A percentile compares a stretch with the other conserved stretches of the same genome.
Conservation (phyloP, 2,113 vertebrate species). For the Gobius niger region DNA sequence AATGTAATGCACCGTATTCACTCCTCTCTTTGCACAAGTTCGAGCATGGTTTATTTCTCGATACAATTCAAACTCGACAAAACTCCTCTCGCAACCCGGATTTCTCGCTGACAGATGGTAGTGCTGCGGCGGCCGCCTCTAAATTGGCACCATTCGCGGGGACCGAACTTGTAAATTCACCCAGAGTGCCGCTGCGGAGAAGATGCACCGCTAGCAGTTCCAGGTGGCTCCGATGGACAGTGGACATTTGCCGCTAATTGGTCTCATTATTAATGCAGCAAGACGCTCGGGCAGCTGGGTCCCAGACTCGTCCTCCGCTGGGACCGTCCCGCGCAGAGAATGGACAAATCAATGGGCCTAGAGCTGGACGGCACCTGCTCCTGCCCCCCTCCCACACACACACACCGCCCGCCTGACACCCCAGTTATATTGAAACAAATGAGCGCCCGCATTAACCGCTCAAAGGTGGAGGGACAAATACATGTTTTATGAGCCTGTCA, state of each 20-base stretch:
- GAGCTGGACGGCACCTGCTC: slow-evolving; percentile 62
- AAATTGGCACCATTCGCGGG: background rate
- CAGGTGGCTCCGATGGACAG: slow-evolving; percentile 40
- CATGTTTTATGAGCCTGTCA: slow-evolving; percentile 30
- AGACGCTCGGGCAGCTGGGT: slow-evolving; percentile 60
- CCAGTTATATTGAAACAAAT: slow-evolving; percentile 60
- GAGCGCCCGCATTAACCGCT: slow-evolving; percentile 40
- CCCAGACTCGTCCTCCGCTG: slow-evolving; percentile 46
- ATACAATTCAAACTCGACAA: no score
- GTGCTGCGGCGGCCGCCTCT: background rate
- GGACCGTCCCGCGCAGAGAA: slow-evolving; percentile 43
- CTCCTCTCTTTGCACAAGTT: no score
- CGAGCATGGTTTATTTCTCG: no score
- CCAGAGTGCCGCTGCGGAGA: background rate
- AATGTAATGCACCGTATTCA: no score
- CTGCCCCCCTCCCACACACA: slow-evolving; percentile 36
- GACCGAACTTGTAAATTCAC: background rate
- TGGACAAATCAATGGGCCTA: slow-evolving; percentile 66
- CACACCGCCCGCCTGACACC: slow-evolving; percentile 19
- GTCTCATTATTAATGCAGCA: slow-evolving; percentile 59
- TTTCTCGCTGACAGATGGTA: background rate
- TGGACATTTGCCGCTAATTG: slow-evolving; percentile 54
- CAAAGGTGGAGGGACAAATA: slow-evolving; percentile 25
- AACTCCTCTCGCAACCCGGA: background rate
- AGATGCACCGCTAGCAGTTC: slow-evolving; percentile 9